These are phyloP conservation scores for Stomorhina lunata DNA, from an alignment of 2,888 invertebrate genomes.

Conservation along the genomic window DNA sequence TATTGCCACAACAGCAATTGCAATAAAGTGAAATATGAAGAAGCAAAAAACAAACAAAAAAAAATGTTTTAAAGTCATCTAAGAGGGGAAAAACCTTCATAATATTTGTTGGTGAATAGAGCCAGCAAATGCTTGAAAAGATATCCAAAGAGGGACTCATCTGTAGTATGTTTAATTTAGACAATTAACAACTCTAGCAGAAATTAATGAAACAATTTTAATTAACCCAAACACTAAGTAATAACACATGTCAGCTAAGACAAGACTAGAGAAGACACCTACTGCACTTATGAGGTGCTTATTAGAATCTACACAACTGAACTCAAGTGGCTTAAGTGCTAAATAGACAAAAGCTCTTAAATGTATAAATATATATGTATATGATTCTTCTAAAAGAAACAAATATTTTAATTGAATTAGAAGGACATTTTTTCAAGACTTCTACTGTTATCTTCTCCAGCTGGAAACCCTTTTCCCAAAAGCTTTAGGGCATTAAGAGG, in stretches of 20 bases:
- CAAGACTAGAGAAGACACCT: constrained; percentile 9
- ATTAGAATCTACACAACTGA: constrained; percentile 2
- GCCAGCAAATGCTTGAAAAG: constrained; percentile 13
- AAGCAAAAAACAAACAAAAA: background rate
- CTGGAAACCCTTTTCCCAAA: background rate
- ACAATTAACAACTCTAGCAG: background rate
- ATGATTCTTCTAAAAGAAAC: no score
- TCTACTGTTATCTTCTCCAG: no score
- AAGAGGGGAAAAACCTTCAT: no score
- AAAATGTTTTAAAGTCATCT: background rate
- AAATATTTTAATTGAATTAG: constrained; percentile 23
- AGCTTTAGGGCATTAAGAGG: background rate
- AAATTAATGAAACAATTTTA: constrained; percentile 36
- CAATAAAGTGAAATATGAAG: constrained; percentile 15
- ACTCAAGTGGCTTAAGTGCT: constrained; percentile 15
- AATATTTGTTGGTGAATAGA: constrained; percentile 18
- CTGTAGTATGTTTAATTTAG: constrained; percentile 41
- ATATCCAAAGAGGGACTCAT: constrained; percentile 5
- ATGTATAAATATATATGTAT: no score
- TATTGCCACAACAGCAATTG: constrained; percentile 56
- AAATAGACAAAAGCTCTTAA: constrained; percentile 6
- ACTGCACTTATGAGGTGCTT: background rate
- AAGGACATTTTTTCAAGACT: background rate
- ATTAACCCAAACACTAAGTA: constrained; percentile 56
- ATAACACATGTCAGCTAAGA: constrained; percentile 11